Conservation (phyloP, 2,888 invertebrate species). For the Tricholauxania praeusta region DNA sequence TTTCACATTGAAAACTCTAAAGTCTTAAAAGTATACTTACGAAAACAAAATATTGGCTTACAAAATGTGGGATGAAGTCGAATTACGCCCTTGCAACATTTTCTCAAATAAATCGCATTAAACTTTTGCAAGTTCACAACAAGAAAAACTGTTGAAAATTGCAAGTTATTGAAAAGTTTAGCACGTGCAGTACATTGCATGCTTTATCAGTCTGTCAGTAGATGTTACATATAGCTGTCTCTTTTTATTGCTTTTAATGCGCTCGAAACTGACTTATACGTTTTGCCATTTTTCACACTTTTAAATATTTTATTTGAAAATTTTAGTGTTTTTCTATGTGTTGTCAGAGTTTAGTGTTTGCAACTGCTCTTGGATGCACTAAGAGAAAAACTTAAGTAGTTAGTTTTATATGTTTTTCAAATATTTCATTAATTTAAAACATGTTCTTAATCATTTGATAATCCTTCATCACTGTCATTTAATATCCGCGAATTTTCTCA, state of each 20-base stretch:
- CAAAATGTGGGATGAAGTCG: not conserved
- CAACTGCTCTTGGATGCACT: too few relatives aligned
- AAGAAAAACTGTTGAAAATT: not conserved
- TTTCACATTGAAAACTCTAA: too few relatives aligned
- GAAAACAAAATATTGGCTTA: too few relatives aligned
- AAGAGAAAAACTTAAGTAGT: too few relatives aligned
- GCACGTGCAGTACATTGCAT: conserved; percentile 14
- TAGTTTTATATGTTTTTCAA: too few relatives aligned
- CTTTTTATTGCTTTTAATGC: conserved; percentile 2
- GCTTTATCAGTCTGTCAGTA: not conserved
- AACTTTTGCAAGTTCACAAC: conserved; percentile 7
- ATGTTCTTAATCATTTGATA: too few relatives aligned
- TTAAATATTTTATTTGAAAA: conserved; percentile 33
- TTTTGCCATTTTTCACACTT: conserved; percentile 12
- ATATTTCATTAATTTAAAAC: too few relatives aligned
- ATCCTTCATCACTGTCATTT: too few relatives aligned
- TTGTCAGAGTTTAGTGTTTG: too few relatives aligned
- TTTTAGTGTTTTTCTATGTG: conserved; percentile 21
- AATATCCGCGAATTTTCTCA: too few relatives aligned
- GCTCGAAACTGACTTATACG: too few relatives aligned
- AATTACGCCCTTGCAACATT: not conserved
- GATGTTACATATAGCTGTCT: not conserved
- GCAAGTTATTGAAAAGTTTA: conserved; percentile 17
- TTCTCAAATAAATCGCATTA: conserved; percentile 17
- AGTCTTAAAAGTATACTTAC: too few relatives aligned